phyloP scores from a whole-genome alignment of 23 tunicate species.

The Styela plicata region DNA sequence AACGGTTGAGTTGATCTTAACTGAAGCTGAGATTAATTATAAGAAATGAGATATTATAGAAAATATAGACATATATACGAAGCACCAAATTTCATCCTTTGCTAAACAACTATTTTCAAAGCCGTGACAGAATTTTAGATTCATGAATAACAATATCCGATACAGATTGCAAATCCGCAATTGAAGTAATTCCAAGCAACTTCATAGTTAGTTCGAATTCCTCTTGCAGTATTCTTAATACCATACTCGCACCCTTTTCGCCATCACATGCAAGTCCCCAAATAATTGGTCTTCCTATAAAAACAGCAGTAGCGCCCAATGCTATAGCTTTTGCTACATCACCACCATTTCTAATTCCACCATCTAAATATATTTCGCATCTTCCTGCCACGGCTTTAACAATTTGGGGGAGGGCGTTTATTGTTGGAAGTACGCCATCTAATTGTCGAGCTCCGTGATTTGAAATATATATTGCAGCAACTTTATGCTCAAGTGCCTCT shows the following conservation, averaged over 20 bases:
- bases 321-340: slow-evolving; percentile 68
- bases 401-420: slow-evolving; percentile 52
- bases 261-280: slow-evolving; percentile 69
- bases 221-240: slow-evolving; percentile 42
- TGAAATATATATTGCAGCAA: slow-evolving; percentile 60
- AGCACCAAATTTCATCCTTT: no score
- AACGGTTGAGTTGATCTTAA: no score
- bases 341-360: slow-evolving; percentile 60
- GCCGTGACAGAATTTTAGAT: not conserved
- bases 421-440: slow-evolving; percentile 59
- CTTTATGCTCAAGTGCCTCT: slow-evolving; percentile 46
- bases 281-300: slow-evolving; percentile 55
- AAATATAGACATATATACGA: no score
- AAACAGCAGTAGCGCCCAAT: slow-evolving; percentile 65
- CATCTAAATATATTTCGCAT: slow-evolving; percentile 62
- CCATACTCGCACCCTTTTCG: slow-evolving; percentile 48
- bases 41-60: no score
- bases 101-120: no score
- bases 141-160: slow-evolving; percentile 18
- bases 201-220: slow-evolving; percentile 60
- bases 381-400: slow-evolving; percentile 54
- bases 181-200: slow-evolving; percentile 43
- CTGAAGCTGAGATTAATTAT: no score
- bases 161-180: slow-evolving; percentile 4
- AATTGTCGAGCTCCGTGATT: slow-evolving; percentile 70